phyloP scores from a whole-genome alignment of 1,140 invertebrate species.

The Megalonaias nervosa region DNA sequence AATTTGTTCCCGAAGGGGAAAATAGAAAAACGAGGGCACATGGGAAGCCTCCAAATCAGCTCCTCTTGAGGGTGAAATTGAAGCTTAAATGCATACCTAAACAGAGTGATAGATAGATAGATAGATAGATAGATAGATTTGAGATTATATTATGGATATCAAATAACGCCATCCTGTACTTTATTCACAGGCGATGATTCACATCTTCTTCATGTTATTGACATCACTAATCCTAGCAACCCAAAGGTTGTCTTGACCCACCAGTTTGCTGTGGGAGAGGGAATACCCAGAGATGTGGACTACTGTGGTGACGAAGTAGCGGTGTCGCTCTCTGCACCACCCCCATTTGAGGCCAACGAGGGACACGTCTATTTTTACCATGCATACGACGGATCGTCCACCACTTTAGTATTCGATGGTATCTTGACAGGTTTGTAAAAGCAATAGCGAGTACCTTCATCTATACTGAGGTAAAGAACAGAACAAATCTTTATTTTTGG shows the following conservation, averaged over 20 bases:
- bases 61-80: too few relatives aligned
- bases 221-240: slow-evolving; percentile 13
- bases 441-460: too few relatives aligned
- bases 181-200: slow-evolving; percentile 9
- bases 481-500: too few relatives aligned
- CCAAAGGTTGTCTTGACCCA: slow-evolving; percentile 17
- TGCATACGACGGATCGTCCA: slow-evolving; percentile 1
- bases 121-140: too few relatives aligned
- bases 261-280: slow-evolving; percentile 18
- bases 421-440: slow-evolving; percentile 15
- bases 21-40: too few relatives aligned
- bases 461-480: too few relatives aligned
- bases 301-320: slow-evolving; percentile 21
- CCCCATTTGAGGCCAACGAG: slow-evolving; percentile 8
- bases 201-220: slow-evolving; percentile 29
- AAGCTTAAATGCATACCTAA: too few relatives aligned
- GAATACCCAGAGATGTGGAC: slow-evolving; percentile 13
- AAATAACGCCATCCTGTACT: too few relatives aligned
- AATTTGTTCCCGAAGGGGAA: too few relatives aligned
- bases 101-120: too few relatives aligned
- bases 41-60: too few relatives aligned
- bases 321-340: slow-evolving; percentile 17
- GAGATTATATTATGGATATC: too few relatives aligned
- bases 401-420: slow-evolving; percentile 11
- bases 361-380: slow-evolving; percentile 27